These are phyloP conservation scores for Taenaris catops DNA, from an alignment of 2,888 invertebrate genomes.

Conservation along the genomic window DNA sequence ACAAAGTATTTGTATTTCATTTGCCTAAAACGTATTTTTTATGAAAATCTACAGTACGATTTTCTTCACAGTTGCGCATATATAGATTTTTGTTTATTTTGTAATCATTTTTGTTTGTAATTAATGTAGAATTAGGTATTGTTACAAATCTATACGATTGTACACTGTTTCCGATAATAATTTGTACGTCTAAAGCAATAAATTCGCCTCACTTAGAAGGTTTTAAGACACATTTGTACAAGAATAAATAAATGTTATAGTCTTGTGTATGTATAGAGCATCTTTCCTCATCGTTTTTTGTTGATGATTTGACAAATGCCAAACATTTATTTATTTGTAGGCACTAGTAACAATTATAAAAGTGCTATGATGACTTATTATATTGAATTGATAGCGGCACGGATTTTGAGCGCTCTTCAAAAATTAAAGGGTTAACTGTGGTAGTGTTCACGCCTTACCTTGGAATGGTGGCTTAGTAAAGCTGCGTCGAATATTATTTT, in stretches of 20 bases:
- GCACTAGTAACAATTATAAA: not conserved
- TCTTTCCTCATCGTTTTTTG: conserved; percentile 28
- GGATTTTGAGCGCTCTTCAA: too few species aligned
- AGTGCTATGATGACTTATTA: not conserved
- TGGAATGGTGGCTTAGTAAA: too few species aligned
- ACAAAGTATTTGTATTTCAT: conserved; percentile 6
- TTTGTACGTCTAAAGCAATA: conserved; percentile 49
- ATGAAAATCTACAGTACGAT: conserved; percentile 7
- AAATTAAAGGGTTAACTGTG: too few species aligned
- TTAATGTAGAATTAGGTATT: conserved; percentile 9
- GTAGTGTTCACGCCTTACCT: too few species aligned
- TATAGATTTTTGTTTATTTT: conserved; percentile 4
- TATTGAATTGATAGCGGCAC: too few species aligned
- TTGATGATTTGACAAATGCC: conserved; percentile 1
- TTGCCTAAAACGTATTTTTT: conserved; percentile 8
- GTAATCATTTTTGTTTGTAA: conserved; percentile 9
- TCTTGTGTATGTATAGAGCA: conserved; percentile 24
- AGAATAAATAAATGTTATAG: conserved; percentile 26
- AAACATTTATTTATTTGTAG: conserved; percentile 1
- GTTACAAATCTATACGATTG: conserved; percentile 22
- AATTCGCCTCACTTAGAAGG: conserved; percentile 42
- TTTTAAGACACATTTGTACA: conserved; percentile 31
- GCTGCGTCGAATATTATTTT: too few species aligned
- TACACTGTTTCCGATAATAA: conserved; percentile 39
- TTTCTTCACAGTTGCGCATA: conserved; percentile 4